phyloP scores from a whole-genome alignment of 2,797 vertebrate species.

The Labroides dimidiatus region DNA sequence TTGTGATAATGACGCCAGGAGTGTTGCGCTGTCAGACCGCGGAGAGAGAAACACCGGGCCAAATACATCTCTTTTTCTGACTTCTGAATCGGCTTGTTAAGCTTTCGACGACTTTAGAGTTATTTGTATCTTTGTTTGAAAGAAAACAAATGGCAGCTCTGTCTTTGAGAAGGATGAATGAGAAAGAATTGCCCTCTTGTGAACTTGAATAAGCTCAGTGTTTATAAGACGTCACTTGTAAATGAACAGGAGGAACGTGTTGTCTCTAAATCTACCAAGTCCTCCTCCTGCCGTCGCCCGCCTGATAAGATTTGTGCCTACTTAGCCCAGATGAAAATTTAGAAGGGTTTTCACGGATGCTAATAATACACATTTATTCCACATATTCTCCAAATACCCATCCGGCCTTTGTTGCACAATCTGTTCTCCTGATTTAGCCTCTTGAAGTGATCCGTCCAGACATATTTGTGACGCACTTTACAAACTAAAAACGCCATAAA shows the following conservation, averaged over 20 bases:
- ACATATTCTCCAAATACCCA: constrained; percentile 11
- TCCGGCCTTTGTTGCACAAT: not conserved
- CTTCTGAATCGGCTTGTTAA: not conserved
- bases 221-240: constrained; percentile 52
- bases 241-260: constrained; percentile 38
- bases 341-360: constrained; percentile 37
- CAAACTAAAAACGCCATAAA: not conserved
- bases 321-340: constrained; percentile 43
- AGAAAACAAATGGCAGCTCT: constrained; percentile 2
- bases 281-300: constrained; percentile 25
- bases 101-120: not conserved
- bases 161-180: constrained; percentile 14
- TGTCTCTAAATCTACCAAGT: constrained; percentile 35
- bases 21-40: constrained; percentile 39
- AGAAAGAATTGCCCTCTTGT: constrained; percentile 32
- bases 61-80: constrained; percentile 29
- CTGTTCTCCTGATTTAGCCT: not conserved
- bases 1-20: constrained; percentile 66
- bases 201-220: constrained; percentile 39
- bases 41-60: too few species aligned
- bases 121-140: not conserved
- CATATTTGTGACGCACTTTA: constrained; percentile 1
- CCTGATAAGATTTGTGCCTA: constrained; percentile 56
- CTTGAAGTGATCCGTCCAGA: constrained; percentile 6
- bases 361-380: constrained; percentile 19